phyloP scores from a whole-genome alignment of 2,113 vertebrate genomes.

The Donacobius atricapilla region DNA sequence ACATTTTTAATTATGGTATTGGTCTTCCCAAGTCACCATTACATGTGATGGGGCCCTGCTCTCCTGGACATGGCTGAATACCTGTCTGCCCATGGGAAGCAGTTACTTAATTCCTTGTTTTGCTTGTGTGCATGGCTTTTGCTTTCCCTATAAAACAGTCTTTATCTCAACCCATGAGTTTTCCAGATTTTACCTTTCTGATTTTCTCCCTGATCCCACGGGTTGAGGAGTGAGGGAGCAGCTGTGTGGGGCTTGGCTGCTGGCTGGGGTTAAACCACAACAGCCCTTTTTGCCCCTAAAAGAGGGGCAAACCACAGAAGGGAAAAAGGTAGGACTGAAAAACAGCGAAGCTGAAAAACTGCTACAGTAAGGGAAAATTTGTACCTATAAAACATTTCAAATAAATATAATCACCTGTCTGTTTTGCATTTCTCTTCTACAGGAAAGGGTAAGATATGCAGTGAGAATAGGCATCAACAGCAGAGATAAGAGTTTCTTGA shows the following conservation, averaged over 20 bases:
- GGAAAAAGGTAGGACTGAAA: background rate
- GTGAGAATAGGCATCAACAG: background rate
- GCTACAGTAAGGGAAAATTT: background rate
- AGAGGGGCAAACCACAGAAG: background rate
- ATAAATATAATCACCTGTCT: background rate
- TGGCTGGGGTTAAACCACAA: background rate
- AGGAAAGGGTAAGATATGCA: background rate
- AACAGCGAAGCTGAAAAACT: background rate
- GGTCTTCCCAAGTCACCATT: background rate
- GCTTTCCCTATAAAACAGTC: background rate
- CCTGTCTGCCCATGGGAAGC: background rate
- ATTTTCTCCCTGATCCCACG: background rate
- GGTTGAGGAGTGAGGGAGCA: background rate
- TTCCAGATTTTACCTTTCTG: background rate
- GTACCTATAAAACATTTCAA: background rate
- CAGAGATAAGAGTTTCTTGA: background rate
- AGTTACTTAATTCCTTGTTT: background rate
- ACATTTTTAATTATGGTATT: background rate
- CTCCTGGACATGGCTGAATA: background rate
- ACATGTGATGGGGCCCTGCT: fast-evolving
- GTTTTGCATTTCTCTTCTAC: background rate
- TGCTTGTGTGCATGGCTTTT: background rate
- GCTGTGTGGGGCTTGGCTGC: background rate
- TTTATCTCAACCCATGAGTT: background rate
- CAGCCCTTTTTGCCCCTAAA: background rate